phyloP scores from a whole-genome alignment of 2,797 vertebrate genomes.

The Micromesistius poutassou region DNA sequence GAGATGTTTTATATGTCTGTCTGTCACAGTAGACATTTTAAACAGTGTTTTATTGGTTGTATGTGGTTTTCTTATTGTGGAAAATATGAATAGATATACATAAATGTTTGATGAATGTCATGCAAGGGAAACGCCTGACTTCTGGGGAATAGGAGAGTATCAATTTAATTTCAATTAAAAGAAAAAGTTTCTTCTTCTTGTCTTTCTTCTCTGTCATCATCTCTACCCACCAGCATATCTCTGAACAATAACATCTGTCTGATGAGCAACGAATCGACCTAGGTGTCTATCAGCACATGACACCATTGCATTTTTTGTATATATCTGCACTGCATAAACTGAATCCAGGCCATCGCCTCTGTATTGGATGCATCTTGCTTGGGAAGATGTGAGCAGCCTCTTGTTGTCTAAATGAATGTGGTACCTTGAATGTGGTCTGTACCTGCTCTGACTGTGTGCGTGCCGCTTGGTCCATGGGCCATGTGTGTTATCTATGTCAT shows the following conservation, averaged over 20 bases:
- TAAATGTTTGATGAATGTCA: background rate
- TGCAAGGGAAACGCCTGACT: background rate
- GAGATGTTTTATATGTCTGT: background rate
- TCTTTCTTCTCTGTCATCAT: background rate
- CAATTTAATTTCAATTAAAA: too few relatives aligned
- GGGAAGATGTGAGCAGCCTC: too few relatives aligned
- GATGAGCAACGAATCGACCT: too few relatives aligned
- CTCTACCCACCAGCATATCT: background rate
- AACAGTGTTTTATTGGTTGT: slow-evolving; percentile 2
- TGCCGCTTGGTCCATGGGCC: too few relatives aligned
- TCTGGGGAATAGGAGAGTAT: background rate
- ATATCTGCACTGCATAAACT: too few relatives aligned
- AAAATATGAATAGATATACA: background rate
- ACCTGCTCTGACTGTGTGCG: background rate
- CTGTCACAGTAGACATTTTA: background rate
- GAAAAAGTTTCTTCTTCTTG: background rate
- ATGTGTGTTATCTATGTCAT: too few relatives aligned
- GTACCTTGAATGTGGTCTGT: background rate
- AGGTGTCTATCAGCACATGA: too few relatives aligned
- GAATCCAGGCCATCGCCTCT: background rate
- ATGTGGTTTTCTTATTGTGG: slow-evolving; percentile 1
- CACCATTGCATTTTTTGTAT: too few relatives aligned
- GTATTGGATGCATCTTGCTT: background rate
- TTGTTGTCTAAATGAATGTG: background rate
- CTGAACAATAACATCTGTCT: too few relatives aligned